Evolutionary conservation across 2,888 invertebrate genomes (phyloP).

Genomic region (Therioaphis trifolii): DNA sequence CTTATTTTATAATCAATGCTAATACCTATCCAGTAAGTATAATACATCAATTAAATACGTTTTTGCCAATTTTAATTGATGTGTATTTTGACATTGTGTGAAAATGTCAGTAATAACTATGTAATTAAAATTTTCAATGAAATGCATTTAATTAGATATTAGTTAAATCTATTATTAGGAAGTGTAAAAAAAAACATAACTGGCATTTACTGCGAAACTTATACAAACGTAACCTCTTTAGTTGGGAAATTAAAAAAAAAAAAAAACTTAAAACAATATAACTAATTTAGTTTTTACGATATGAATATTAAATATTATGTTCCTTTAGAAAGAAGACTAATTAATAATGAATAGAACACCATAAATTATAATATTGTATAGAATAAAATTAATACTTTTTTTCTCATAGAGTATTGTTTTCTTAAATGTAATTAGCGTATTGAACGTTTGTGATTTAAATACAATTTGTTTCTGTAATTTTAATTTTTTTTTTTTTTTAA

Average conservation of each 20-base stretch:
- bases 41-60: too few relatives aligned
- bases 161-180: not conserved
- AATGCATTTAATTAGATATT: not conserved
- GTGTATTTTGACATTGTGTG: not conserved
- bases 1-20: too few relatives aligned
- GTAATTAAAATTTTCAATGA: not conserved
- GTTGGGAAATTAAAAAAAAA: not conserved
- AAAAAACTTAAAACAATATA: slow-evolving; percentile 2
- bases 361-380: slow-evolving; percentile 1
- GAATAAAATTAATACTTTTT: slow-evolving; percentile 6
- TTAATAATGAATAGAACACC: slow-evolving; percentile 17
- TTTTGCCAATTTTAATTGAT: too few relatives aligned
- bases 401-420: too few relatives aligned
- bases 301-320: slow-evolving; percentile 30
- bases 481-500: slow-evolving; percentile 14
- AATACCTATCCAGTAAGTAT: too few relatives aligned
- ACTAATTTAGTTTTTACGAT: slow-evolving; percentile 19
- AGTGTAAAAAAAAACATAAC: slow-evolving; percentile 12
- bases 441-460: too few relatives aligned
- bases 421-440: too few relatives aligned
- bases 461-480: too few relatives aligned
- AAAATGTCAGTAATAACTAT: not conserved
- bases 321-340: slow-evolving; percentile 1
- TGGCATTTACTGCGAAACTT: too few relatives aligned
- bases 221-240: not conserved